A percentile compares a stretch with the other conserved stretches of the same genome.
Evolutionary conservation across 2,113 vertebrate species (phyloP).

Genomic region (Cyprinodon variegatus): DNA sequence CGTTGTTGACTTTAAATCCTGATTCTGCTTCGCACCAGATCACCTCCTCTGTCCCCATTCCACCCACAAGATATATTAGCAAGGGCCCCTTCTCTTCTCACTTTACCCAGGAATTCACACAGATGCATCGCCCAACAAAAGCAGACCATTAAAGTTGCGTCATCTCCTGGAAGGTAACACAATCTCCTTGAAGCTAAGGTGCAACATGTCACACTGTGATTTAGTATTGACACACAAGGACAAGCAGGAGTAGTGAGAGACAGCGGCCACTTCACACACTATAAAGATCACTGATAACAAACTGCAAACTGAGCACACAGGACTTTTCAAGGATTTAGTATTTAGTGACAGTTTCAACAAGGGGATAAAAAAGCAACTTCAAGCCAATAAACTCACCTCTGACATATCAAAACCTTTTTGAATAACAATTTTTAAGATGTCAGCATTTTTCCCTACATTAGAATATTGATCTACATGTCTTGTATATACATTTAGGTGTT

Average conservation of each 20-base stretch:
- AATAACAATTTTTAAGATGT: neutral
- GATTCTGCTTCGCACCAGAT: constrained; percentile 60
- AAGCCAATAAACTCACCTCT: neutral
- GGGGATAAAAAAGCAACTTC: neutral
- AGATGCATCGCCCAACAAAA: constrained; percentile 53
- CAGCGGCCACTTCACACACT: constrained; percentile 15
- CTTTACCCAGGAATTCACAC: constrained; percentile 34
- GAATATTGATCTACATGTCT: neutral
- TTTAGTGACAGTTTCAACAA: constrained; percentile 40
- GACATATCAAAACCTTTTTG: neutral
- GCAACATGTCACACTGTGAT: constrained; percentile 64
- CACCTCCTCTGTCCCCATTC: neutral
- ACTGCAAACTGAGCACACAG: constrained; percentile 30
- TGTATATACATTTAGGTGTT: too few relatives aligned
- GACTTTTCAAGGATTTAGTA: neutral
- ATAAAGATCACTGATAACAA: constrained; percentile 22
- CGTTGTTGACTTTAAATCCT: constrained; percentile 73
- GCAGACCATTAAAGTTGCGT: constrained; percentile 50
- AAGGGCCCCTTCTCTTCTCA: neutral
- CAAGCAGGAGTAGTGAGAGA: constrained; percentile 4
- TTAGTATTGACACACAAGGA: constrained; percentile 57
- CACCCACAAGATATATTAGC: constrained; percentile 44
- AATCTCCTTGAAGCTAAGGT: constrained; percentile 71
- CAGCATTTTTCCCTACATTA: neutral
- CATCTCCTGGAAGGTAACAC: constrained; percentile 47